Percentiles rank a stretch among this genome's conserved stretches.
Conservation (phyloP, 1,140 invertebrate genomes). For the Odontomachus brunneus region DNA sequence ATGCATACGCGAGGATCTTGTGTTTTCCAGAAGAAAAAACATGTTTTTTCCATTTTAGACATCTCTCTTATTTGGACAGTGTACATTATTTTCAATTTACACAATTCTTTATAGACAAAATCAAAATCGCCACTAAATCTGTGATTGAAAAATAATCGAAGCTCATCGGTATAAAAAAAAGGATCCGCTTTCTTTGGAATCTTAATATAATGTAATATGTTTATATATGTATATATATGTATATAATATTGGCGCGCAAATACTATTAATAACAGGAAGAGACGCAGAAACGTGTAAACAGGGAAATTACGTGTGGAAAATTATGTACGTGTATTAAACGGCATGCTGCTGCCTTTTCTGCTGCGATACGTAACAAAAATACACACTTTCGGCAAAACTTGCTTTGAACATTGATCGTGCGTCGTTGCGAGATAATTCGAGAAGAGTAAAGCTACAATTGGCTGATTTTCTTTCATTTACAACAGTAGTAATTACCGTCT, state of each 20-base stretch:
- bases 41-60: constrained; percentile 5
- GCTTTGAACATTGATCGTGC: constrained; percentile 54
- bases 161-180: constrained; percentile 31
- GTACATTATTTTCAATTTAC: constrained; percentile 41
- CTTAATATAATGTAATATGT: constrained; percentile 30
- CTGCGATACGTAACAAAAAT: constrained; percentile 41
- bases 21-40: neutral
- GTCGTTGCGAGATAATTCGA: constrained; percentile 26
- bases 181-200: neutral
- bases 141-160: constrained; percentile 32
- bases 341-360: neutral
- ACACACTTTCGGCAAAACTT: constrained; percentile 46
- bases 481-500: constrained; percentile 11
- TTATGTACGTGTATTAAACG: neutral
- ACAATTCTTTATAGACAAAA: constrained; percentile 44
- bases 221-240: too few species aligned
- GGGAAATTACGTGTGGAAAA: neutral
- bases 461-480: constrained; percentile 24
- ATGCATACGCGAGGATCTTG: too few species aligned
- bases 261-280: constrained; percentile 40
- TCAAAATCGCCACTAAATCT: neutral
- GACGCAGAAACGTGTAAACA: constrained; percentile 30
- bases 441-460: constrained; percentile 42
- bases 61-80: constrained; percentile 35
- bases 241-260: neutral